Evolutionary conservation across 2,113 vertebrate species (phyloP).

Genomic region (Pholis gunnellus): DNA sequence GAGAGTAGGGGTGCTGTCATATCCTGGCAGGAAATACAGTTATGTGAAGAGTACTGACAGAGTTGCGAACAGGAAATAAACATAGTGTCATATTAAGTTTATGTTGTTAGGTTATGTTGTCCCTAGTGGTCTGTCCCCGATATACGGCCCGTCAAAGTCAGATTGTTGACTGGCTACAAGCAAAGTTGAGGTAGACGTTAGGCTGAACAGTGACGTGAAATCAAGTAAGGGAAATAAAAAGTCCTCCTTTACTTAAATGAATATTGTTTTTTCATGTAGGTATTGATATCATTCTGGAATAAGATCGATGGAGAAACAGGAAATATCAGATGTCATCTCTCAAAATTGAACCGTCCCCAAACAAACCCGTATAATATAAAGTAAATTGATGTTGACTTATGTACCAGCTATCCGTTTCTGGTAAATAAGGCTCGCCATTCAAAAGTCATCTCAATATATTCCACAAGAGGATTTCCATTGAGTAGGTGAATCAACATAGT

Average conservation of each 20-base stretch:
- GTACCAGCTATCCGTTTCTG: background rate
- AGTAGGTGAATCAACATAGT: background rate
- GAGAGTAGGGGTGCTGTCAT: slow-evolving; percentile 3
- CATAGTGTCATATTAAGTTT: background rate
- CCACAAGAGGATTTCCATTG: background rate
- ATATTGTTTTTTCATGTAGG: background rate
- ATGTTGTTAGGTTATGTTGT: background rate
- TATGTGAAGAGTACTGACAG: slow-evolving; percentile 34
- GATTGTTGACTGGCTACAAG: background rate
- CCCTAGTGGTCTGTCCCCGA: background rate
- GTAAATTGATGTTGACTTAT: background rate
- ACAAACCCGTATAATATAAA: background rate
- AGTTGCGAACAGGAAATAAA: slow-evolving; percentile 55
- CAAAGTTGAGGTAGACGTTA: background rate
- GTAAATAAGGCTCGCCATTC: background rate
- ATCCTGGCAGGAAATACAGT: slow-evolving; percentile 68
- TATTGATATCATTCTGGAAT: background rate
- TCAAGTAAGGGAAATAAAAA: background rate
- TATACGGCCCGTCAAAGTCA: background rate
- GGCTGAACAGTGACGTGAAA: background rate
- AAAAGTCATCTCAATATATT: background rate
- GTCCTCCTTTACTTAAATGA: background rate
- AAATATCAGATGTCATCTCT: background rate
- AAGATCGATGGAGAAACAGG: background rate
- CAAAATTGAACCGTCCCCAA: background rate